Base-by-base conservation (phyloP, 1,140 invertebrate species). In the Neuroterus valhalla region DNA sequence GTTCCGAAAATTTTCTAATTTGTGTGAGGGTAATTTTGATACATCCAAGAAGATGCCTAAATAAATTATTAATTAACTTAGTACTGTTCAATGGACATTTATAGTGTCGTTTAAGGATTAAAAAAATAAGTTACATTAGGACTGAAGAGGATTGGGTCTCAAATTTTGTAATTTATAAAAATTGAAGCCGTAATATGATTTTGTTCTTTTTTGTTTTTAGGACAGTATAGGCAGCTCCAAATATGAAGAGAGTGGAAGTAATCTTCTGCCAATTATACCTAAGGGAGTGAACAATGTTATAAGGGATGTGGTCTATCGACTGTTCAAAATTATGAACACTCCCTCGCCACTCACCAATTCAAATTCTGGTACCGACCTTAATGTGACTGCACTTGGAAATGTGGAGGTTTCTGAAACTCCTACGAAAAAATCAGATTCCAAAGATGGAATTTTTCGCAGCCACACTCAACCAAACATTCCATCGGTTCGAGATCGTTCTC, bases 211-310 rank as follows among this genome's bases (percentile, higher is more conserved):
- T 43, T 71, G n/a, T 68, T 74, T 69, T 19, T 45, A 85, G 83
- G 79, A 85, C 55, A 85, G 78, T 21, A 76, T 82, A 31, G 15
- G 26, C 26, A 62, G 55, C 1, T 85, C 84, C 8, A 85, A 84
- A 73, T 62, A 87, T 8, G 82, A 84, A 72, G 83, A 88, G 78
- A 86, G 84, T 3, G 87, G 87, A 68, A 88, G 86, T 68, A 87
- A 83, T 69, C 70, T 88, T 31, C 68, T 88, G 19, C 87, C 87
- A 19, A 10, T 17, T 42, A 66, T 87, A 6, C 75, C 83, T 5
- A 85, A 85, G 70, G 83, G 83, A n/a, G 75, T 74, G 14, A 74
- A 71, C 11, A n/a, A 71, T 3, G 68, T 87, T 42, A 72, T 87
- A 14, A 80, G 78, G 6, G 80, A 83, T 45, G 72, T 87, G 26